Conservation (phyloP, 2,888 invertebrate species). For the Strigamia maritima region DNA sequence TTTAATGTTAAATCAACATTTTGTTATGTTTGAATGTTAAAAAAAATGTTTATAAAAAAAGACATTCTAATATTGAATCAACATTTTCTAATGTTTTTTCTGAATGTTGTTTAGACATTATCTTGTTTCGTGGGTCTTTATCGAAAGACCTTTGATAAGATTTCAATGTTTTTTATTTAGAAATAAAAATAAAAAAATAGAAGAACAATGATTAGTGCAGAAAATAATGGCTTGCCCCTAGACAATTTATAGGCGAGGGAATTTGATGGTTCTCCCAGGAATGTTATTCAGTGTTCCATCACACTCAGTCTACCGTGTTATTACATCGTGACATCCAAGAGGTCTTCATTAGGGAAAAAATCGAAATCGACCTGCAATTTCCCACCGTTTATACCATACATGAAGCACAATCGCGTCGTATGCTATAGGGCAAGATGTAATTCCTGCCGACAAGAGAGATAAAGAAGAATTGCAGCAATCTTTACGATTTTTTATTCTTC, state of each 20-base stretch:
- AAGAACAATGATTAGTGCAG: neutral
- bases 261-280: constrained; percentile 14
- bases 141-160: neutral
- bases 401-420: neutral
- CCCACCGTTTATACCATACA: neutral
- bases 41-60: too few relatives aligned
- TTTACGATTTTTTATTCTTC: too few relatives aligned
- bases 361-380: constrained; percentile 19
- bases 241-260: constrained; percentile 19
- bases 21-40: too few relatives aligned
- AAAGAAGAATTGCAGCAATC: too few relatives aligned
- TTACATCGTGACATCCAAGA: constrained; percentile 22
- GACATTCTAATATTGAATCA: too few relatives aligned
- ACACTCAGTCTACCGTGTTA: constrained; percentile 23
- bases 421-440: neutral
- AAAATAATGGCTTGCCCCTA: neutral
- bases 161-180: too few relatives aligned
- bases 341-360: constrained; percentile 15
- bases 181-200: neutral
- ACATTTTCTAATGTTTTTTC: too few relatives aligned
- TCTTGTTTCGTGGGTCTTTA: too few relatives aligned
- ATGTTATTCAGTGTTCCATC: constrained; percentile 23
- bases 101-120: too few relatives aligned
- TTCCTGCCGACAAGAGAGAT: neutral
- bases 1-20: too few relatives aligned